Evolutionary conservation across 2,888 invertebrate species (phyloP).

Genomic region (Xylota segnis): DNA sequence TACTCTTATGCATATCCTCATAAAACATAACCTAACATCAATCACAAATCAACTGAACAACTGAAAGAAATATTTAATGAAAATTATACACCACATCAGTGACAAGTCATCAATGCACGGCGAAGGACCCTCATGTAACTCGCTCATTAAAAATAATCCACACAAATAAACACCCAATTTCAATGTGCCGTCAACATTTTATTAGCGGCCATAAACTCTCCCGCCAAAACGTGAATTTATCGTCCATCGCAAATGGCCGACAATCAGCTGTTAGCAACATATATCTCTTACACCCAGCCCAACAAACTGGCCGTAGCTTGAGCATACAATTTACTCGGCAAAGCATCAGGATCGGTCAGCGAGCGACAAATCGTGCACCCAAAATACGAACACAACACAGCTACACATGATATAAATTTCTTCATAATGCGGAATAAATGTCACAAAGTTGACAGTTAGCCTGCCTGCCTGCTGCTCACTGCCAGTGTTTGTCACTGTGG

Average conservation of each 20-base stretch:
- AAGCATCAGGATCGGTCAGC: slow-evolving; percentile 64
- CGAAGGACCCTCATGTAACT: slow-evolving; percentile 22
- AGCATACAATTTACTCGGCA: slow-evolving; percentile 56
- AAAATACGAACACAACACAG: slow-evolving; percentile 37
- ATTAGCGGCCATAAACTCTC: slow-evolving; percentile 58
- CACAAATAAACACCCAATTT: slow-evolving; percentile 53
- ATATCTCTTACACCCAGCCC: slow-evolving; percentile 39
- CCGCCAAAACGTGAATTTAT: slow-evolving; percentile 55
- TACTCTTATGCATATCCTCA: background rate
- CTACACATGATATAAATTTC: slow-evolving; percentile 68
- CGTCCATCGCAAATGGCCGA: slow-evolving; percentile 59
- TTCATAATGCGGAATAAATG: slow-evolving; percentile 75
- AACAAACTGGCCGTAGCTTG: slow-evolving; percentile 57
- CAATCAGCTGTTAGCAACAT: slow-evolving; percentile 69
- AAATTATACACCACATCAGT: slow-evolving; percentile 19
- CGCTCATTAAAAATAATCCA: slow-evolving; percentile 31
- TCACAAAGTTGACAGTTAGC: slow-evolving; percentile 74
- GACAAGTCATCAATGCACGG: slow-evolving; percentile 27
- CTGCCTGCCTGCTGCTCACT: slow-evolving; percentile 66
- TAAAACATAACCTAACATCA: background rate
- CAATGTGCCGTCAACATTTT: slow-evolving; percentile 66
- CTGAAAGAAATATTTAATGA: slow-evolving; percentile 9
- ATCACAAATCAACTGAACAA: background rate
- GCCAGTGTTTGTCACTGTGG: slow-evolving; percentile 49
- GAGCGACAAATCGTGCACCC: slow-evolving; percentile 48